Percentiles rank a stretch among this genome's conserved stretches.
phyloP scores from a whole-genome alignment of 2,888 invertebrate species.

The Nezara viridula region DNA sequence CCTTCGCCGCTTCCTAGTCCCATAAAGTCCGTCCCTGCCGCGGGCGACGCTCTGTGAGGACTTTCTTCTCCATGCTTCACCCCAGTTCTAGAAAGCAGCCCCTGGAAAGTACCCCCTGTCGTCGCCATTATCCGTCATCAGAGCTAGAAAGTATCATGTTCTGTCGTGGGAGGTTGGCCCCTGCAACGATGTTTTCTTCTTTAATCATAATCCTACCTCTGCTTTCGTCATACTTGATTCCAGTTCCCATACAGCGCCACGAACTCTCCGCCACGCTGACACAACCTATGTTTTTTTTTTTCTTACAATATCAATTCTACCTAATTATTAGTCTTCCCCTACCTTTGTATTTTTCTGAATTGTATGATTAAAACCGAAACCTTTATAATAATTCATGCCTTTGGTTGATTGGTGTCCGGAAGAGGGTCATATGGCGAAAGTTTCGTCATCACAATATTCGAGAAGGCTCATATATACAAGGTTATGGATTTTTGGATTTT shows the following conservation, averaged over 20 bases:
- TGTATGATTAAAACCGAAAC: no score
- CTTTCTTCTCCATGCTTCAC: not conserved
- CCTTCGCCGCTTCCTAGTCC: not conserved
- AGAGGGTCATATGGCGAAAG: no score
- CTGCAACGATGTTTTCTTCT: not conserved
- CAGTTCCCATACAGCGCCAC: not conserved
- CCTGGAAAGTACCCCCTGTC: constrained; percentile 8
- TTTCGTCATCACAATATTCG: no score
- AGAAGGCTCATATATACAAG: no score
- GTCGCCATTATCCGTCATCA: constrained; percentile 23
- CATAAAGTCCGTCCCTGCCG: not conserved
- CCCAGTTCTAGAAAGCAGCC: constrained; percentile 40
- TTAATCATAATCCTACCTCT: constrained; percentile 2
- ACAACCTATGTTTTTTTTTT: not conserved
- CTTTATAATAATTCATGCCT: no score
- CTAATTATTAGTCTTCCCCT: not conserved
- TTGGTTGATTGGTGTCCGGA: no score
- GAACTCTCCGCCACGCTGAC: not conserved
- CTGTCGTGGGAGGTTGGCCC: constrained; percentile 12
- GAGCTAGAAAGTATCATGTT: constrained; percentile 14
- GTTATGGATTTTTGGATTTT: no score
- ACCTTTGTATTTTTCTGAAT: not conserved
- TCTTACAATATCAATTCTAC: not conserved
- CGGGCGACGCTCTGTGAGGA: not conserved
- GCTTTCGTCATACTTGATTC: constrained; percentile 21